Percentiles rank a stretch among this genome's conserved stretches.
These are phyloP conservation scores for Colistium nudipinnis DNA, from an alignment of 2,113 vertebrate species.

Conservation along the genomic window DNA sequence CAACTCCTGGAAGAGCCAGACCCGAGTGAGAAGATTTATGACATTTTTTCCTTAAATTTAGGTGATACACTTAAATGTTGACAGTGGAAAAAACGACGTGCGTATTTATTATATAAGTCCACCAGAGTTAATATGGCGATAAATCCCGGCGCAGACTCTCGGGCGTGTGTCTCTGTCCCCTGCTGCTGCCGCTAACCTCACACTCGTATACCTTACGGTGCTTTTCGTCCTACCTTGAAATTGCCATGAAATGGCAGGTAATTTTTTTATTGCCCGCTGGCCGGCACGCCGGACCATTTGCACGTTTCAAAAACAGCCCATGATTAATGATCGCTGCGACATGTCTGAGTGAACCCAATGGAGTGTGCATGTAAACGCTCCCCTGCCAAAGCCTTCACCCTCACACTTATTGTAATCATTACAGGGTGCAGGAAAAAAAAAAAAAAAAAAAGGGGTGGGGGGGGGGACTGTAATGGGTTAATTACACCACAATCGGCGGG, in stretches of 20 bases:
- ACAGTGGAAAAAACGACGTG: not conserved
- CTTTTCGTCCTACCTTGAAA: constrained; percentile 34
- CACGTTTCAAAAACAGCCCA: constrained; percentile 67
- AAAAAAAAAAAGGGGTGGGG: constrained; percentile 41
- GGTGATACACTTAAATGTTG: not conserved
- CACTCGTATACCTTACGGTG: not conserved
- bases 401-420: constrained; percentile 81
- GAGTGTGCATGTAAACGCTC: constrained; percentile 73
- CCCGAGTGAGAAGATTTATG: too few relatives aligned
- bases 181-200: constrained; percentile 19
- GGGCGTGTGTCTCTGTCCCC: not conserved
- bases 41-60: not conserved
- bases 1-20: not conserved
- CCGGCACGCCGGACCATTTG: constrained; percentile 26
- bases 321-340: constrained; percentile 78
- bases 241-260: constrained; percentile 41
- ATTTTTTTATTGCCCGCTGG: constrained; percentile 55
- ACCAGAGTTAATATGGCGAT: not conserved
- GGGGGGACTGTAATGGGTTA: constrained; percentile 75
- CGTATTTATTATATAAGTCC: not conserved
- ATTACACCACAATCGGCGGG: constrained; percentile 69
- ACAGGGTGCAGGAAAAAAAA: constrained; percentile 53
- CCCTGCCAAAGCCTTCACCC: constrained; percentile 73
- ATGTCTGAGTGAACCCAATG: constrained; percentile 78
- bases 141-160: constrained; percentile 4